Evolutionary conservation across 1,140 invertebrate species (phyloP).

Genomic region (Penaeus vannamei): DNA sequence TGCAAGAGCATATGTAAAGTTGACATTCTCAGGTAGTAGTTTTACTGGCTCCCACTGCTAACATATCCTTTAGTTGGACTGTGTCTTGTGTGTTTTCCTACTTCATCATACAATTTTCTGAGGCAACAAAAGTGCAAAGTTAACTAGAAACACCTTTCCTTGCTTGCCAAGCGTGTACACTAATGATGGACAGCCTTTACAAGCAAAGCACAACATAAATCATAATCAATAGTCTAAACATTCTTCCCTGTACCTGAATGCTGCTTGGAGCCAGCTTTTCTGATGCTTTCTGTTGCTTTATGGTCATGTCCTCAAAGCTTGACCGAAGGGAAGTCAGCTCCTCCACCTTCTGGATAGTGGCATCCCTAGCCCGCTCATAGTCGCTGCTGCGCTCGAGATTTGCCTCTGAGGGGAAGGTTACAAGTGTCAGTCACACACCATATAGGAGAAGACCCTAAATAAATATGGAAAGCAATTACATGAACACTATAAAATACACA

Average conservation of each 20-base stretch:
- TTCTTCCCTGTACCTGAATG: slow-evolving; percentile 35
- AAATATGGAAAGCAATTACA: not conserved
- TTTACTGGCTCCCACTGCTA: too few species aligned
- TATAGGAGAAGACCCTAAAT: not conserved
- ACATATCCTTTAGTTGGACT: too few species aligned
- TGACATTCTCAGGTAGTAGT: too few species aligned
- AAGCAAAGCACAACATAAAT: not conserved
- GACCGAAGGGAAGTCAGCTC: slow-evolving; percentile 36
- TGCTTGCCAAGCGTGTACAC: too few species aligned
- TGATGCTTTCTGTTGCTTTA: slow-evolving; percentile 38
- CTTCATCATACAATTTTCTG: too few species aligned
- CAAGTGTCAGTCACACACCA: not conserved
- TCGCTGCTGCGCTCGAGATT: slow-evolving; percentile 48
- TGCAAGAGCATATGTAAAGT: too few species aligned
- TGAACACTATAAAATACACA: not conserved
- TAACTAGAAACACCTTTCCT: too few species aligned
- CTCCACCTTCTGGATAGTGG: slow-evolving; percentile 47
- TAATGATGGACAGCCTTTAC: too few species aligned
- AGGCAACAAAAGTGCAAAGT: too few species aligned
- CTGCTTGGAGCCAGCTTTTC: slow-evolving; percentile 49
- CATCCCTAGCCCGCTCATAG: slow-evolving; percentile 48
- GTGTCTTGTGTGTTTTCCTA: too few species aligned
- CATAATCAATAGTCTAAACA: not conserved
- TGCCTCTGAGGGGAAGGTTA: slow-evolving; percentile 34
- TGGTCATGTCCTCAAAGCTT: slow-evolving; percentile 52